Conservation (phyloP, 2,888 invertebrate species). For the Lasiommata megera region DNA sequence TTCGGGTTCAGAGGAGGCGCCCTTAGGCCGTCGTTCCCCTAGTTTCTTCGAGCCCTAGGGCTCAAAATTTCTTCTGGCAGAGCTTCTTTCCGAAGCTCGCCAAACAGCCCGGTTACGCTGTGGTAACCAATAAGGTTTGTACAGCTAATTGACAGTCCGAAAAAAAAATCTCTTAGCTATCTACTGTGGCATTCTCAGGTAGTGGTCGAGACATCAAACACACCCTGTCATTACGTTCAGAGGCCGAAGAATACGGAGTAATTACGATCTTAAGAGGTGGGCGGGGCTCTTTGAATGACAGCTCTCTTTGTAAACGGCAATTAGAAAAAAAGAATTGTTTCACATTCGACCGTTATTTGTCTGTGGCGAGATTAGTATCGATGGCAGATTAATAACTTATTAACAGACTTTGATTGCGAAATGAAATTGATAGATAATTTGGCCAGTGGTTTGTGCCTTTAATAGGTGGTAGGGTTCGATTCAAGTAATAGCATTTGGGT, state of each 20-base stretch:
- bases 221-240: slow-evolving; percentile 27
- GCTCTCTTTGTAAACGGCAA: slow-evolving; percentile 19
- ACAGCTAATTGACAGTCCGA: too few species aligned
- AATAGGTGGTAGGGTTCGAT: too few species aligned
- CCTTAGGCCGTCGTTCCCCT: too few species aligned
- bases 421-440: background rate
- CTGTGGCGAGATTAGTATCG: slow-evolving; percentile 11
- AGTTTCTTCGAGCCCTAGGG: too few species aligned
- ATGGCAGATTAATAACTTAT: slow-evolving; percentile 1
- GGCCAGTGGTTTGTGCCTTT: too few species aligned
- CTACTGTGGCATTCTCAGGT: slow-evolving; percentile 13
- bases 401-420: slow-evolving; percentile 1
- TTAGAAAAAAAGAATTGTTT: slow-evolving; percentile 15
- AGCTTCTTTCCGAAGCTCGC: too few species aligned
- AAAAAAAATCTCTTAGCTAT: background rate
- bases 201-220: slow-evolving; percentile 14
- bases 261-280: slow-evolving; percentile 50
- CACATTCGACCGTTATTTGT: slow-evolving; percentile 7
- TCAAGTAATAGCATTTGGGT: too few species aligned
- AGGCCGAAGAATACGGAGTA: slow-evolving; percentile 20
- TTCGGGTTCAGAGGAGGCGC: too few species aligned
- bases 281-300: slow-evolving; percentile 63
- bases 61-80: too few species aligned
- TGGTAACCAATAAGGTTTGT: too few species aligned
- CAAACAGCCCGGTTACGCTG: too few species aligned